phyloP scores from a whole-genome alignment of 2,888 invertebrate species.

The Drosophila fungiperda region DNA sequence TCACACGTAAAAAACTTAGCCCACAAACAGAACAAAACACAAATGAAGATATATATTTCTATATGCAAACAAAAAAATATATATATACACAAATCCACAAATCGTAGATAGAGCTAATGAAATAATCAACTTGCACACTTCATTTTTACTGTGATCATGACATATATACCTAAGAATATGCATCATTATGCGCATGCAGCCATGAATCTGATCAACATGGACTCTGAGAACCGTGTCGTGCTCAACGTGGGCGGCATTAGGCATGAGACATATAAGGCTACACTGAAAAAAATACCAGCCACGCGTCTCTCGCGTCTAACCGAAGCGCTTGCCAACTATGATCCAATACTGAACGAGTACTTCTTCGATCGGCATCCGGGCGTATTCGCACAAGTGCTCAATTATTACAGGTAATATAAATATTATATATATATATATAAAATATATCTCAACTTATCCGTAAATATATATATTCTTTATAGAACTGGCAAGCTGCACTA shows the following conservation, averaged over 20 bases:
- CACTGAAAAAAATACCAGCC: slow-evolving; percentile 98
- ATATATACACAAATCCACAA: slow-evolving; percentile 8
- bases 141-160: slow-evolving; percentile 65
- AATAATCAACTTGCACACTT: neutral
- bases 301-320: slow-evolving; percentile 96
- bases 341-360: slow-evolving; percentile 99
- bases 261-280: slow-evolving; percentile 98
- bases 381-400: slow-evolving; percentile 97
- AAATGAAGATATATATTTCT: neutral
- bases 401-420: slow-evolving; percentile 93
- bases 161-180: slow-evolving; percentile 81
- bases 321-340: slow-evolving; percentile 99
- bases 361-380: slow-evolving; percentile 99
- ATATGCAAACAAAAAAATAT: neutral
- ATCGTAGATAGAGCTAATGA: slow-evolving; percentile 15
- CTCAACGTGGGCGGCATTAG: slow-evolving; percentile 99
- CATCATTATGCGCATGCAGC: slow-evolving; percentile 84
- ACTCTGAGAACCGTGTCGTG: slow-evolving; percentile 99
- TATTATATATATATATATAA: neutral
- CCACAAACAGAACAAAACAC: neutral
- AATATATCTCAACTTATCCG: neutral
- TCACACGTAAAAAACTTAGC: slow-evolving; percentile 18
- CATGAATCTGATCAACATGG: slow-evolving; percentile 97
- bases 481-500: slow-evolving; percentile 99
- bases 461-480: neutral